Evolutionary conservation across 1,140 invertebrate genomes (phyloP), one percentile per base, ranked within the genome.

Genomic region (Aphidius ervi): DNA sequence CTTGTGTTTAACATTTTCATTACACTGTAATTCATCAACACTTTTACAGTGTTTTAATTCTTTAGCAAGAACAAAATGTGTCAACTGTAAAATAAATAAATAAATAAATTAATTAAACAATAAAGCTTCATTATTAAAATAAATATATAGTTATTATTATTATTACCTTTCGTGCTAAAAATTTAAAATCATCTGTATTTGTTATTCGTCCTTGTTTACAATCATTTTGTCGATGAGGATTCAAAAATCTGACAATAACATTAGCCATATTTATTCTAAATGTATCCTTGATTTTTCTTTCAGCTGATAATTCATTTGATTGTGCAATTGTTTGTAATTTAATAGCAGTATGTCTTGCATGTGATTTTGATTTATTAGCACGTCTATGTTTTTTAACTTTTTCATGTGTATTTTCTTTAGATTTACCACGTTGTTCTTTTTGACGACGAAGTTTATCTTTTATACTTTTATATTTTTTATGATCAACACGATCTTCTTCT

Each of bases 11-110:
- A 98, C 95, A 63, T 92, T 95, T 59, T 97, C 94, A 63, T 92
- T 95, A 65, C 94, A 92, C 65, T 91, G 86, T 42, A 97, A 74
- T 66, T 94, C 90, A 68, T 95, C 92, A 0, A 93, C 89, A 57
- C 87, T 88, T 58, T 89, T 87, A 70, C 94, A 94, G 70, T 97
- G 94, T 71, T 95, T 95, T 71, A 96, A 77, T 77, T 98, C 95
- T 81, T 99, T 98, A 50, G 93, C 85, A 84, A 97, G 88, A n/a
- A 99, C 93, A 77, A 95, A 94, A 79, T 97, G 94, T 1, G 95
- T 98, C 31, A 98, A 80, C 95, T 97, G 82, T 50, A 86, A 83
- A 63, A 59, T 72, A 58, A 70, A 63, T 62, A 59, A 55, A 56
- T 5, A 16, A 23, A 16, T 39, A 6, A 56, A 40, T 61, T 48